Percentiles rank a stretch among this genome's conserved stretches.
phyloP scores from a whole-genome alignment of 2,888 invertebrate species.

The Melikaiella ostensackeni region DNA sequence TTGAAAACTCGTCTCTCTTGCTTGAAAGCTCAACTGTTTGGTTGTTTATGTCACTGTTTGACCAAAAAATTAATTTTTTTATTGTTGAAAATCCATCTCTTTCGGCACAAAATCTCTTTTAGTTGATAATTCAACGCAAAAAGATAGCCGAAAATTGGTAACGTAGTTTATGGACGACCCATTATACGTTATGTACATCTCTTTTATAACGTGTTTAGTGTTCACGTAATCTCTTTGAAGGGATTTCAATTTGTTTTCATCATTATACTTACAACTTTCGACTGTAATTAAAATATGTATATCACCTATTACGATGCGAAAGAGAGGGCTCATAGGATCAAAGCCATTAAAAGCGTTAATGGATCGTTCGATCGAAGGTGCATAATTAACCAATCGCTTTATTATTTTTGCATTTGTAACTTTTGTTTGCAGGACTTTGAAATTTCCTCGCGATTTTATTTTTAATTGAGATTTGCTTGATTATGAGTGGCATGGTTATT shows the following conservation, averaged over 20 bases:
- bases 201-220: too few relatives aligned
- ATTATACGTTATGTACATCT: too few relatives aligned
- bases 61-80: too few relatives aligned
- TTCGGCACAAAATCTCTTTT: too few relatives aligned
- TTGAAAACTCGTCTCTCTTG: too few relatives aligned
- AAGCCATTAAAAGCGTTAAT: background rate
- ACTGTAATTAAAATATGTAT: slow-evolving; percentile 26
- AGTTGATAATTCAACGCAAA: too few relatives aligned
- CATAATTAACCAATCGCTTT: background rate
- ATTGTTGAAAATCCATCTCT: too few relatives aligned
- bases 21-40: too few relatives aligned
- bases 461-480: background rate
- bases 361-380: background rate
- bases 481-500: too few relatives aligned
- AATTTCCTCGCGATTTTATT: background rate
- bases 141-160: too few relatives aligned
- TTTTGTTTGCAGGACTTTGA: background rate
- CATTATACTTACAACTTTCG: slow-evolving; percentile 6
- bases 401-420: background rate
- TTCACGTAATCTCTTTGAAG: background rate
- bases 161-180: too few relatives aligned
- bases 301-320: background rate
- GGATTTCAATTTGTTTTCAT: slow-evolving; percentile 12
- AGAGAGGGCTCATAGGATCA: background rate
- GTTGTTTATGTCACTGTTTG: too few relatives aligned